Base-by-base conservation (phyloP, 2,797 vertebrate species). In the Acanthiza pusilla region DNA sequence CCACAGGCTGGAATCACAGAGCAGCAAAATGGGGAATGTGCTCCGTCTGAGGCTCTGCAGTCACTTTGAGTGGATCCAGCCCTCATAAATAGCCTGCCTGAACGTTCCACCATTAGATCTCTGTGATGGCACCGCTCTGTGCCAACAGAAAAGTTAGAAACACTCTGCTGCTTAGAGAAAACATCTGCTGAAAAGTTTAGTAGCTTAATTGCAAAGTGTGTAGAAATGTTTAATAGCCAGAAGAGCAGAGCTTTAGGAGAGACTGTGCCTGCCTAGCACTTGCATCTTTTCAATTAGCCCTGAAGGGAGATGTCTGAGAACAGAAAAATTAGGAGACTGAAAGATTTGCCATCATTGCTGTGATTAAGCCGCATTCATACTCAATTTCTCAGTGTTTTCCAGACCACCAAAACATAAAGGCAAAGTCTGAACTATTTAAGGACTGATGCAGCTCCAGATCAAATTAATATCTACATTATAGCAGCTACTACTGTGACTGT, bases 381-480 rank as follows among this genome's bases (percentile, higher is more conserved):
- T 96, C 83, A 79, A 91, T 93, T 97, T 96, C 94, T 95, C 85
- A 89, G 70, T 92, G 53, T 92, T 96, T 87, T 81, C 89, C 47
- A 13, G 73, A 68, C 70, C 85, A 53, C 66, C 79, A 93, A 94
- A 97, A 92, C 70, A 91, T 77, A 94, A 96, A 96, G 86, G 73
- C 89, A 91, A 93, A 89, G 51, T 67, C 89, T 95, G 91, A 95
- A 85, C 89, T 96, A 91, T 94, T 97, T 93, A 89, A 95, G 91
- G 91, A 91, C 66, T 91, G 93, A 96, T 94, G 88, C 87, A 93
- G 85, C 84, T 96, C 92, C 89, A 96, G 93, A 93, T 97, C 96
- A 91, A 97, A 95, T 96, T 92, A 96, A 95, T 93, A 95, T 93
- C 96, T 91, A 67, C 73, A 6, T 95, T 96, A 96, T 86, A 95